Evolutionary conservation across 2,888 invertebrate genomes (phyloP).

Genomic region (Heteropelma amictum): DNA sequence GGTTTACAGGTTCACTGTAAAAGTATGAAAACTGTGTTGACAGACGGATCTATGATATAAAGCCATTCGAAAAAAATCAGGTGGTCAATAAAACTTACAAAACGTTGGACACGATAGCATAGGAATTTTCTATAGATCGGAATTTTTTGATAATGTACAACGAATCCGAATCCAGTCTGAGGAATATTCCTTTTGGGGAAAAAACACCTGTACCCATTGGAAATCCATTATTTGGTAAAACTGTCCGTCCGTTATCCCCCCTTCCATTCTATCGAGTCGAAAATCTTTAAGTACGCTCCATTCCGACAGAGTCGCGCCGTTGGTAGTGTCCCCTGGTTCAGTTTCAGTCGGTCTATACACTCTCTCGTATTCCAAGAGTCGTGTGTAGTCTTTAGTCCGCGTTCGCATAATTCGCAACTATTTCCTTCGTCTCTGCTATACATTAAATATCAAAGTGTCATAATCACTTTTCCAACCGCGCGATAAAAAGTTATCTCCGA

Average conservation of each 20-base stretch:
- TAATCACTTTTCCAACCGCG: background rate
- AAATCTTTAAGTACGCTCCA: conserved; percentile 30
- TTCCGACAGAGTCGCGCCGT: conserved; percentile 25
- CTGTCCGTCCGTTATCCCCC: conserved; percentile 11
- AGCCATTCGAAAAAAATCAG: background rate
- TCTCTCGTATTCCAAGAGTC: conserved; percentile 38
- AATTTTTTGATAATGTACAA: background rate
- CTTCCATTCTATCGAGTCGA: conserved; percentile 26
- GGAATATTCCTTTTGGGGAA: too few species aligned
- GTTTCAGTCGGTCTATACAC: conserved; percentile 22
- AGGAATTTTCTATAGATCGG: background rate
- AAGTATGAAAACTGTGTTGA: background rate
- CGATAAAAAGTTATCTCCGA: background rate
- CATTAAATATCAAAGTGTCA: background rate
- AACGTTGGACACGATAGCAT: too few species aligned
- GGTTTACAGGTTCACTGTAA: background rate
- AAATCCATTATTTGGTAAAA: conserved; percentile 16
- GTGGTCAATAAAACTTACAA: background rate
- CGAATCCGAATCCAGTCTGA: too few species aligned
- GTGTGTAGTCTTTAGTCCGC: conserved; percentile 52
- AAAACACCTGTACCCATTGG: conserved; percentile 3
- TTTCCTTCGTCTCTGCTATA: conserved; percentile 6
- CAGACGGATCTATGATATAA: too few species aligned
- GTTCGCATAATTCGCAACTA: conserved; percentile 63
- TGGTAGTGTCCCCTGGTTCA: conserved; percentile 32